Percentiles rank a stretch among this genome's conserved stretches.
Conservation (phyloP, 2,113 vertebrate genomes). For the Peromyscus polionotus region DNA sequence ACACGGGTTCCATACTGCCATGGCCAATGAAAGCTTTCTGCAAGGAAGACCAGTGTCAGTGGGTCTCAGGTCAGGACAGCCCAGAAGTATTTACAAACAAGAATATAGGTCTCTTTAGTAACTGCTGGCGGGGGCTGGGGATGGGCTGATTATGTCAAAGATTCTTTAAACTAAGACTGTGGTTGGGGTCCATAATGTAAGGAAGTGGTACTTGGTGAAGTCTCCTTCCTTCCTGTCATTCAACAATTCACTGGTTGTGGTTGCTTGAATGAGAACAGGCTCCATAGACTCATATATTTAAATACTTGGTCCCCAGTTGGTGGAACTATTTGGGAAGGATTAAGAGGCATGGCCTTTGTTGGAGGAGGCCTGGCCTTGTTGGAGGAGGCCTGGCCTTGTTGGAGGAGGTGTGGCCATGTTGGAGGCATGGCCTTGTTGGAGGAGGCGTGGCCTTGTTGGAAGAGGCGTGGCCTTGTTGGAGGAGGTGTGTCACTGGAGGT, state of each 20-base stretch:
- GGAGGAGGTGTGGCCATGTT: no score
- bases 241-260: neutral
- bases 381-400: neutral
- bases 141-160: neutral
- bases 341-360: neutral
- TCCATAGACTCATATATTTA: neutral
- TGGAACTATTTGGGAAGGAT: neutral
- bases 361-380: neutral
- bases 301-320: neutral
- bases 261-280: neutral
- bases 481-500: neutral
- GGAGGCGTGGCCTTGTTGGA: neutral
- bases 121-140: neutral
- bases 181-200: neutral
- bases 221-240: neutral
- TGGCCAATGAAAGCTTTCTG: neutral
- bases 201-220: neutral
- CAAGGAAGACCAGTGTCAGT: neutral
- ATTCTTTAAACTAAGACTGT: neutral
- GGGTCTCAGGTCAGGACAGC: neutral
- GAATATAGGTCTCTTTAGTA: neutral
- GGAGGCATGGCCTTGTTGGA: neutral
- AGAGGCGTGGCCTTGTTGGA: neutral
- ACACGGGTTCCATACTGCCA: neutral
- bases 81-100: neutral